Conservation (phyloP, 2,797 vertebrate species). For the Vespertilio murinus region DNA sequence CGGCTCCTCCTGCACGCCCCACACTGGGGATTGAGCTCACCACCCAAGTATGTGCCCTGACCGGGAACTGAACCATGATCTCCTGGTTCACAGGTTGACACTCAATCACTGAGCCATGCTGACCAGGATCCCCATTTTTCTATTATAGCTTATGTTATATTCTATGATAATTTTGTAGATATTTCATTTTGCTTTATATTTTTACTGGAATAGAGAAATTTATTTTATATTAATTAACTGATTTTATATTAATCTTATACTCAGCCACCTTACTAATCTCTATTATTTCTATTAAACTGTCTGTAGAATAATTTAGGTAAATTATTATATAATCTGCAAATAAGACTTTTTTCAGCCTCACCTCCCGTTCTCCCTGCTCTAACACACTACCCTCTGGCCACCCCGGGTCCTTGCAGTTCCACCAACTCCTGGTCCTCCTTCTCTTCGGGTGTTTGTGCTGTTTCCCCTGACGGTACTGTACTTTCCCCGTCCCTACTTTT, state of each 20-base stretch:
- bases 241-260: slow-evolving; percentile 37
- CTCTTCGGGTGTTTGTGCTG: background rate
- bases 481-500: background rate
- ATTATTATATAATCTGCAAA: slow-evolving; percentile 18
- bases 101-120: background rate
- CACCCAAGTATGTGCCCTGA: background rate
- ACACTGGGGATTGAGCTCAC: no score
- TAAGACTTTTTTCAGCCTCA: background rate
- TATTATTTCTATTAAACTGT: slow-evolving; percentile 46
- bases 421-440: background rate
- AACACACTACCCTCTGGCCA: background rate
- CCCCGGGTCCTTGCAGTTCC: background rate
- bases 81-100: background rate
- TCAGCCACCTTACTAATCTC: slow-evolving; percentile 10
- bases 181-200: slow-evolving; percentile 36
- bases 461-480: background rate
- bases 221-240: slow-evolving; percentile 33
- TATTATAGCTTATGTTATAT: background rate
- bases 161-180: slow-evolving; percentile 23
- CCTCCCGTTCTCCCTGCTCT: background rate
- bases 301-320: slow-evolving; percentile 39
- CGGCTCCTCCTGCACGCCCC: no score
- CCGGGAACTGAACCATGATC: background rate
- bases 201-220: slow-evolving; percentile 1
- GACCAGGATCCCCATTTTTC: background rate